Percentiles rank a stretch among this genome's conserved stretches.
Conservation (phyloP, 2,113 vertebrate genomes). For the Fukomys damarensis region DNA sequence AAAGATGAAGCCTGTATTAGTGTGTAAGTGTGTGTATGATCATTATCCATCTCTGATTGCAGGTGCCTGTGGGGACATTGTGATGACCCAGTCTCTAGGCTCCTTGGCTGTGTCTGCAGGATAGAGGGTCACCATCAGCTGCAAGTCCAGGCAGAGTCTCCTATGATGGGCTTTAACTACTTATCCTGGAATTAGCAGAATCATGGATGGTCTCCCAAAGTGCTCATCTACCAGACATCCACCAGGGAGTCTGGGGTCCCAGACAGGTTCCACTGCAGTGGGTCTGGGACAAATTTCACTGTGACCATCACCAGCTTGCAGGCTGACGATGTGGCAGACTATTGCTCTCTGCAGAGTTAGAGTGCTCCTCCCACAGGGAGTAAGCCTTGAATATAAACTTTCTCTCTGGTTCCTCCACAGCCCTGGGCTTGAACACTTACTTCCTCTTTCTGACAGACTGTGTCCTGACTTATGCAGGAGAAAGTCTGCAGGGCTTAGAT, state of each 20-base stretch:
- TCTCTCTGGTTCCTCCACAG: not conserved
- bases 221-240: not conserved
- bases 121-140: not conserved
- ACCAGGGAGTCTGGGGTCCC: not conserved
- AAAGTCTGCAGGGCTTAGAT: not conserved
- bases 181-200: not conserved
- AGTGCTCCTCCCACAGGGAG: not conserved
- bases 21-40: not conserved
- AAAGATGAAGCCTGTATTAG: not conserved
- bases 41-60: not conserved
- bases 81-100: not conserved
- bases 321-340: not conserved
- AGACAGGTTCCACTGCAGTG: not conserved
- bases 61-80: not conserved
- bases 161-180: not conserved
- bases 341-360: too few relatives aligned
- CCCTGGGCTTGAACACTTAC: accelerated
- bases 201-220: not conserved
- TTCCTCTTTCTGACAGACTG: not conserved
- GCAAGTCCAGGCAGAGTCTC: not conserved
- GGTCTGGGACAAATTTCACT: not conserved
- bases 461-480: too few relatives aligned
- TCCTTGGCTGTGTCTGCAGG: not conserved
- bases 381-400: not conserved
- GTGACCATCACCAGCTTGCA: not conserved